Conservation (phyloP, 2,888 invertebrate species). For the Drosophila nr. perissopoda region DNA sequence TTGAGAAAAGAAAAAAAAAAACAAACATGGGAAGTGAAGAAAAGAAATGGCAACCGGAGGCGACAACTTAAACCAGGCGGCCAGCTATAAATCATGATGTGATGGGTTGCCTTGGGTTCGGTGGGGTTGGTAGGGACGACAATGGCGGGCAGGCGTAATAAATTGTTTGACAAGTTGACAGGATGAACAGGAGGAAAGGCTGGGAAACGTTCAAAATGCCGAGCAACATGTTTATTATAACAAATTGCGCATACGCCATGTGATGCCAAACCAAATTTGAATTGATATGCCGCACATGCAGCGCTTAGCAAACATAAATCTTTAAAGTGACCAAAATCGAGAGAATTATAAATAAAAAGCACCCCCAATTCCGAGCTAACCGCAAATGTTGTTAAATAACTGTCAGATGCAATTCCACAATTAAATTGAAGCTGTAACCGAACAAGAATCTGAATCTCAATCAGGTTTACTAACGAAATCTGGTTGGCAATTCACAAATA, state of each 20-base stretch:
- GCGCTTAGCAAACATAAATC: constrained; percentile 49
- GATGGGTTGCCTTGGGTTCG: constrained; percentile 28
- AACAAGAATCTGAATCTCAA: constrained; percentile 12
- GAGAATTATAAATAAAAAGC: constrained; percentile 14
- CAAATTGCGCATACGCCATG: constrained; percentile 78
- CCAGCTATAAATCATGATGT: constrained; percentile 71
- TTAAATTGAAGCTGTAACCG: constrained; percentile 16
- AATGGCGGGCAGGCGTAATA: constrained; percentile 57
- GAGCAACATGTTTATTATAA: constrained; percentile 79
- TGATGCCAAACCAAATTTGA: constrained; percentile 71
- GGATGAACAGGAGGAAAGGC: constrained; percentile 38
- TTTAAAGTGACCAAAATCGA: constrained; percentile 60
- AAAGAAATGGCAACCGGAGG: constrained; percentile 33
- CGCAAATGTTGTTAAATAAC: constrained; percentile 60
- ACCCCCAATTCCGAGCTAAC: constrained; percentile 10
- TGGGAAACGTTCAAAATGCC: constrained; percentile 40
- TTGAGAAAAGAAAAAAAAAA: constrained; percentile 21
- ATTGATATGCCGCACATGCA: constrained; percentile 55
- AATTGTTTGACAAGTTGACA: constrained; percentile 79
- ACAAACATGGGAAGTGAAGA: background rate
- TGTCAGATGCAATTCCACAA: constrained; percentile 36
- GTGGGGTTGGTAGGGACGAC: background rate
- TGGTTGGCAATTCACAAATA: constrained; percentile 36
- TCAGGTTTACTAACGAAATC: background rate
- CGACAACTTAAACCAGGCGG: constrained; percentile 64